phyloP scores from a whole-genome alignment of 2,797 vertebrate genomes.

The Pangasius djambal region DNA sequence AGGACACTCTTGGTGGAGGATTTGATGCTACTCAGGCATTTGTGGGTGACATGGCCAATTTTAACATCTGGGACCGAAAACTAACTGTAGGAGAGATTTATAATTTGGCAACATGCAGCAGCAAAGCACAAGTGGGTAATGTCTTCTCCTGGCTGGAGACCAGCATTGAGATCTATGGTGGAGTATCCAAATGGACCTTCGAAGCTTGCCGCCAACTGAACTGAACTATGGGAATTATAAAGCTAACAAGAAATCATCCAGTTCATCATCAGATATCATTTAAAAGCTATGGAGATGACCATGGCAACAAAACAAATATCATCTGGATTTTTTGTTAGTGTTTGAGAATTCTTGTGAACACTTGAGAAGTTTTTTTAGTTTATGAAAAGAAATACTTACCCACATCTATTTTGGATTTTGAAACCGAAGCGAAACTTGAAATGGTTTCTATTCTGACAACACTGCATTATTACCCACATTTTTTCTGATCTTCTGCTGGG shows the following conservation, averaged over 20 bases:
- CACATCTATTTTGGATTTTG: slow-evolving; percentile 58
- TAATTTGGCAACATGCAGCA: slow-evolving; percentile 93
- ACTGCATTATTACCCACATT: slow-evolving; percentile 43
- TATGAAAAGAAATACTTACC: slow-evolving; percentile 47
- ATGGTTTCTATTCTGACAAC: slow-evolving; percentile 46
- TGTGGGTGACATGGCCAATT: slow-evolving; percentile 93
- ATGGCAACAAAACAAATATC: slow-evolving; percentile 55
- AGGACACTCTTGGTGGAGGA: slow-evolving; percentile 94
- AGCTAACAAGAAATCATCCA: slow-evolving; percentile 51
- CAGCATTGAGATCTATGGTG: slow-evolving; percentile 93
- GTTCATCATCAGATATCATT: slow-evolving; percentile 52
- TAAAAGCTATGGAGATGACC: slow-evolving; percentile 57
- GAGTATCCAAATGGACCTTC: slow-evolving; percentile 96
- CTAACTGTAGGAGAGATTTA: slow-evolving; percentile 91
- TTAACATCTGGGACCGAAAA: slow-evolving; percentile 97
- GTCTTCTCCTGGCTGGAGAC: slow-evolving; percentile 94
- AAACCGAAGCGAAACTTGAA: slow-evolving; percentile 48
- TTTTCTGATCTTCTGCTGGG: slow-evolving; percentile 45
- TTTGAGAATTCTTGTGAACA: slow-evolving; percentile 64
- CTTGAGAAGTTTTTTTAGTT: slow-evolving; percentile 55
- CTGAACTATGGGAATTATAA: slow-evolving; percentile 67
- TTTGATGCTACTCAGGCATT: slow-evolving; percentile 98
- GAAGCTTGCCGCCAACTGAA: slow-evolving; percentile 97
- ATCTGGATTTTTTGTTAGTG: slow-evolving; percentile 62
- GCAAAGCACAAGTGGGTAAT: slow-evolving; percentile 90